These are phyloP conservation scores for Drosophila stalkeri DNA, from an alignment of 2,888 invertebrate species.

Conservation along the genomic window DNA sequence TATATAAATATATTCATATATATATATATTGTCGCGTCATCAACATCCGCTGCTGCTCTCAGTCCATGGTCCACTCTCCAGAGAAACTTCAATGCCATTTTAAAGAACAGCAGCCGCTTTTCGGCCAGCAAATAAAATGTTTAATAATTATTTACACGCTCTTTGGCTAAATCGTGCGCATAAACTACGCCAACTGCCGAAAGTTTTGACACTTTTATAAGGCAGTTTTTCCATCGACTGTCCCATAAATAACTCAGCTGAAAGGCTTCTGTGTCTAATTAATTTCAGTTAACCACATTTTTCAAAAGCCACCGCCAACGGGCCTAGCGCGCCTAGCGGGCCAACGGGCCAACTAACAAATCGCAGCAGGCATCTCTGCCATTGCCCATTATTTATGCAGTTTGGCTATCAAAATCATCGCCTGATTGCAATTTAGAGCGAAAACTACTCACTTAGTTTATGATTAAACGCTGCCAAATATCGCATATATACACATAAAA, in stretches of 20 bases:
- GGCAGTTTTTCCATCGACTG: conserved; percentile 70
- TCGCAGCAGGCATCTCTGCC: conserved; percentile 46
- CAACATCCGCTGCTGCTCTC: conserved; percentile 36
- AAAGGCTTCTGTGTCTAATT: conserved; percentile 73
- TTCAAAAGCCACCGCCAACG: conserved; percentile 56
- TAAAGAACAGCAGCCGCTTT: conserved; percentile 24
- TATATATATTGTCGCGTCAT: conserved; percentile 45
- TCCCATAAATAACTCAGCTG: conserved; percentile 77
- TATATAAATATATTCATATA: not conserved
- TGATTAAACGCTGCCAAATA: conserved; percentile 20
- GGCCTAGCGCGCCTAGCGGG: conserved; percentile 41
- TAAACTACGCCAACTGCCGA: conserved; percentile 64
- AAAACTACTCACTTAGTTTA: conserved; percentile 59
- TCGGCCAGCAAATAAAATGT: conserved; percentile 35
- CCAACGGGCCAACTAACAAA: conserved; percentile 27
- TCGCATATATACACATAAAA: not conserved
- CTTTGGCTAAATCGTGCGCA: conserved; percentile 63
- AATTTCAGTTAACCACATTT: conserved; percentile 54
- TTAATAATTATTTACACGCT: conserved; percentile 73
- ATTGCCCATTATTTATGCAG: conserved; percentile 51
- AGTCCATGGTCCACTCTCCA: conserved; percentile 26
- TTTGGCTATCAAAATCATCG: conserved; percentile 47
- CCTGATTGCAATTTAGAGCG: conserved; percentile 47
- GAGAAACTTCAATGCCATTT: conserved; percentile 15
- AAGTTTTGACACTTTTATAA: conserved; percentile 81